Evolutionary conservation across 1,140 invertebrate genomes (phyloP).

Genomic region (Drosophila pachea): DNA sequence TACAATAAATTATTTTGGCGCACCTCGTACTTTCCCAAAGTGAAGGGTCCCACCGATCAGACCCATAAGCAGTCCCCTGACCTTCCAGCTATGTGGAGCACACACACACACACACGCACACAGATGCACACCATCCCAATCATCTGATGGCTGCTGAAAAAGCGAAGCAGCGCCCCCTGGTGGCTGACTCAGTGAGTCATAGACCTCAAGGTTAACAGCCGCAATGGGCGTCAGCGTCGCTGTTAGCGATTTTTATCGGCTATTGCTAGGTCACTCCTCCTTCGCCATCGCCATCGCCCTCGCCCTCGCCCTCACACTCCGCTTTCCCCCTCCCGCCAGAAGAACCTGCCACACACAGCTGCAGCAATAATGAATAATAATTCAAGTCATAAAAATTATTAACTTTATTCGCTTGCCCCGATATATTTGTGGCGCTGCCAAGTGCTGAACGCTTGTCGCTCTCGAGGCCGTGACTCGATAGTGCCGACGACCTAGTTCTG

Average conservation of each 20-base stretch:
- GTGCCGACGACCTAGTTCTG: slow-evolving; percentile 59
- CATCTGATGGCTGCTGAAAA: slow-evolving; percentile 47
- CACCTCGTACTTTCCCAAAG: slow-evolving; percentile 68
- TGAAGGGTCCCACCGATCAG: slow-evolving; percentile 52
- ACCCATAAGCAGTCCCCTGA: slow-evolving; percentile 35
- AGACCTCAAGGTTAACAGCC: slow-evolving; percentile 77
- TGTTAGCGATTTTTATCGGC: slow-evolving; percentile 65
- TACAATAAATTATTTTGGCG: slow-evolving; percentile 66
- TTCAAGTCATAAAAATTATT: slow-evolving; percentile 69
- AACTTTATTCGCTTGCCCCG: slow-evolving; percentile 50
- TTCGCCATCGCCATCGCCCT: too few relatives aligned
- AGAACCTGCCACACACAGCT: slow-evolving; percentile 25
- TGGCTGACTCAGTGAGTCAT: slow-evolving; percentile 62
- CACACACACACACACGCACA: slow-evolving; percentile 10
- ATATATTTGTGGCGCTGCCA: slow-evolving; percentile 46
- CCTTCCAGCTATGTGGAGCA: slow-evolving; percentile 64
- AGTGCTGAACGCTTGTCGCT: slow-evolving; percentile 24
- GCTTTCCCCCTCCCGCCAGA: slow-evolving; percentile 11
- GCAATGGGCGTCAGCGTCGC: slow-evolving; percentile 32
- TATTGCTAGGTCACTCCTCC: slow-evolving; percentile 48
- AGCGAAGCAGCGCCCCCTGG: slow-evolving; percentile 58
- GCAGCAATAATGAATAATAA: slow-evolving; percentile 70
- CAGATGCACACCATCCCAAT: slow-evolving; percentile 23
- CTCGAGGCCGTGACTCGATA: slow-evolving; percentile 34
- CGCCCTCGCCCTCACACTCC: too few relatives aligned